A percentile compares a stretch with the other conserved stretches of the same genome.
phyloP scores from a whole-genome alignment of 2,113 vertebrate species.

The Hippoglossus stenolepis region DNA sequence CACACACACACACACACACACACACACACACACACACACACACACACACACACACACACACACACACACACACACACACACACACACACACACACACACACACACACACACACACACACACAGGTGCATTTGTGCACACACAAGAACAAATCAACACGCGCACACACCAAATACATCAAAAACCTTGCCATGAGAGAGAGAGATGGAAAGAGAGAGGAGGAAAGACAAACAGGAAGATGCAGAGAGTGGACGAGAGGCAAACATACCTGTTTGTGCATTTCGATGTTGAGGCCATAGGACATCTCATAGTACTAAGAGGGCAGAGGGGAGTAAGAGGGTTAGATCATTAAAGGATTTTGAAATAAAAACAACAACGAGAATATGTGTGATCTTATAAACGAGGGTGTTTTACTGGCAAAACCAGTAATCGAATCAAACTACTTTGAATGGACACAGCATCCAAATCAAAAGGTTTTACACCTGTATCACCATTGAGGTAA shows the following conservation, averaged over 20 bases:
- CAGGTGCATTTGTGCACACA: constrained; percentile 45
- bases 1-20: constrained; percentile 61
- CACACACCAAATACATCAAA: constrained; percentile 67
- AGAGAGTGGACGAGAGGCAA: constrained; percentile 20
- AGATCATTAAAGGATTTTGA: constrained; percentile 54
- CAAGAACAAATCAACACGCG: constrained; percentile 51
- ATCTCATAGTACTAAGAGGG: constrained; percentile 82
- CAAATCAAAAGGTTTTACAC: too few relatives aligned
- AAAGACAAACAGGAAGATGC: constrained; percentile 39
- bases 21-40: constrained; percentile 43
- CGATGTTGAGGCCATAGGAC: constrained; percentile 82
- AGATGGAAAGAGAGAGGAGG: neutral
- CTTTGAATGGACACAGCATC: too few relatives aligned
- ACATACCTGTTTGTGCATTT: constrained; percentile 83
- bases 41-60: constrained; percentile 44
- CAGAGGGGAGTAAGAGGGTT: constrained; percentile 86
- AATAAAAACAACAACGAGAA: neutral
- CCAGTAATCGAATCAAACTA: neutral
- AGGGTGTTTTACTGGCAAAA: neutral
- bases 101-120: constrained; percentile 47
- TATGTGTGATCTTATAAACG: neutral
- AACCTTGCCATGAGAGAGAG: constrained; percentile 12
- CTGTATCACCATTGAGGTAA: too few relatives aligned
- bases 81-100: constrained; percentile 43
- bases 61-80: constrained; percentile 46